phyloP scores from a whole-genome alignment of 2,888 invertebrate species.

The Colletes collaris region DNA sequence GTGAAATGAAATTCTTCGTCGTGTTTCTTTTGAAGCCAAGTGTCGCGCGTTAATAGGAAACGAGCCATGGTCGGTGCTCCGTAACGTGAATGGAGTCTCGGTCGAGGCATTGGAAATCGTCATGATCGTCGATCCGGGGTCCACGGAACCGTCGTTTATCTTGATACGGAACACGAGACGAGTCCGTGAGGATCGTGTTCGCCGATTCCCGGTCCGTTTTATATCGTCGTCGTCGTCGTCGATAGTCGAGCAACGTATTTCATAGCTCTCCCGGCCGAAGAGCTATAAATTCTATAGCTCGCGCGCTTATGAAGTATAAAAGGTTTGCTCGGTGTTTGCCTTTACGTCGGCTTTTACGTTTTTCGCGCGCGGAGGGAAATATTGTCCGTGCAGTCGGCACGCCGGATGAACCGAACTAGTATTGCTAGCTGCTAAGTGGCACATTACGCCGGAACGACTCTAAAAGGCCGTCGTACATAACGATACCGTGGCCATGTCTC shows the following conservation, averaged over 20 bases:
- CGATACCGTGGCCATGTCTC: not conserved
- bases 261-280: constrained; percentile 29
- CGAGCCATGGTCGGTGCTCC: not conserved
- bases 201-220: constrained; percentile 3
- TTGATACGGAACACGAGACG: not conserved
- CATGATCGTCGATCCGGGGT: not conserved
- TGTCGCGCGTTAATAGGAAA: not conserved
- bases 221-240: constrained; percentile 32
- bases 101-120: not conserved
- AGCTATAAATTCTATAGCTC: constrained; percentile 57
- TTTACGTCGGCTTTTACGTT: constrained; percentile 51
- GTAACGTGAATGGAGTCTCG: not conserved
- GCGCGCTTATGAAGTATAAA: constrained; percentile 61
- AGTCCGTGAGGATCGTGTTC: too few relatives aligned
- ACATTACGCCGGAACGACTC: constrained; percentile 34
- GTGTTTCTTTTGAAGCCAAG: not conserved
- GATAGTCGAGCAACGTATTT: constrained; percentile 38
- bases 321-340: constrained; percentile 48
- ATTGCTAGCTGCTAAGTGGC: constrained; percentile 53
- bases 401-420: constrained; percentile 30
- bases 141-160: not conserved
- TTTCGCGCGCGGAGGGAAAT: constrained; percentile 50
- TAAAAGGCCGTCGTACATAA: constrained; percentile 44
- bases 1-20: constrained; percentile 5
- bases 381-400: constrained; percentile 44